Evolutionary conservation across 2,797 vertebrate species (phyloP), one percentile per base, ranked within the genome.

Genomic region (Luscinia megarhynchos): DNA sequence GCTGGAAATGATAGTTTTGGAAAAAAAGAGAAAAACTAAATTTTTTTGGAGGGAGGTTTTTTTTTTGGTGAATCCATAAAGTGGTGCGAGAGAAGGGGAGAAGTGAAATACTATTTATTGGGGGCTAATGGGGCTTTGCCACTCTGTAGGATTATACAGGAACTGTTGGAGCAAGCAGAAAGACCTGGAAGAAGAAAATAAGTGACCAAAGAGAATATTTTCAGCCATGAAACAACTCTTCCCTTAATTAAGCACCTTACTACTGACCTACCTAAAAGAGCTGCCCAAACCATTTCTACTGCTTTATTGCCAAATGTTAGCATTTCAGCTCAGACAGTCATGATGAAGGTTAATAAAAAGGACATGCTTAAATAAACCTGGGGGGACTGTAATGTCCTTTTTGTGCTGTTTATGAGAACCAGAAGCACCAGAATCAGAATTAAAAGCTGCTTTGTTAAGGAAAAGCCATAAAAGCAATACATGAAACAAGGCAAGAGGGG

Each of bases 371-470:
- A 64, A 43, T 50, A 59, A 87, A 85, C 43, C 72, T n/a, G 48
- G 85, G 46, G 62, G 61, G 84, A 40, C 75, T 68, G 19, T 29
- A 59, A 79, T 91, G 75, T 89, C 77, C 88, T 95, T 74, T 83
- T 48, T 38, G 15, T 38, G 80, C 66, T 12, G 20, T 84, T 96
- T 93, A 90, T 90, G 83, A 89, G 96, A 97, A 96, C 61, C 66
- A 55, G 30, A n/a, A 94, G 77, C 48, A 77, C 22, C 2, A 32
- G 2, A 11, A 16, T 9, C 34, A 36, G 76, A 61, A 80, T 75
- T 61, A 89, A 95, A 83, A 89, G 61, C 76, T 61, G 43, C 74
- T 94, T 88, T 34, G 38, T 94, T 95, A 91, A 85, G 87, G 58
- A 53, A 34, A 77, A 89, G 12, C 55, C 66, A 72, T 26, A 66